Percentiles rank a stretch among this genome's conserved stretches.
phyloP scores from a whole-genome alignment of 2,888 invertebrate species.

The Cephus rjabovi region DNA sequence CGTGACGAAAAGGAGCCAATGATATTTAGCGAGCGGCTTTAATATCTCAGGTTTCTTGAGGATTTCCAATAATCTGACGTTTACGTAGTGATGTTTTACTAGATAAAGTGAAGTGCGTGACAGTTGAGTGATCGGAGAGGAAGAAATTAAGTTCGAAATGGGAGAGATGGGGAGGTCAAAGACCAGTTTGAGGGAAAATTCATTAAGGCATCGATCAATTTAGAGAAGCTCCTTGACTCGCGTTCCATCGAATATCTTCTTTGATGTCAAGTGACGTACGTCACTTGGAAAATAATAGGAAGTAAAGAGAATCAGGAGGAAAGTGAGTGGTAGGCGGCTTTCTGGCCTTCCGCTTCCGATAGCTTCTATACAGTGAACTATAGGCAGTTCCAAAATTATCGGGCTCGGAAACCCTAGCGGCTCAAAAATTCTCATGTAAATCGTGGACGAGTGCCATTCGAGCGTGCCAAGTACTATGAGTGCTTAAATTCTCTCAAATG shows the following conservation, averaged over 20 bases:
- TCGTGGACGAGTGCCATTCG: not conserved
- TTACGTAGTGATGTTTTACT: not conserved
- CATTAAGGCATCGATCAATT: conserved; percentile 1
- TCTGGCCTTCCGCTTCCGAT: not conserved
- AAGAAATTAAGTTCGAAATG: not conserved
- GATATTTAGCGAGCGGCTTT: not conserved
- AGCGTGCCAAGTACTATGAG: not conserved
- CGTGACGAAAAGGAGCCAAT: not conserved
- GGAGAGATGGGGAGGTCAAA: not conserved
- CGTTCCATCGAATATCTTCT: not conserved
- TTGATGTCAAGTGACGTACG: not conserved
- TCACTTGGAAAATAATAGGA: not conserved
- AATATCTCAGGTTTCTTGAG: not conserved
- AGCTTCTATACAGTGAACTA: not conserved
- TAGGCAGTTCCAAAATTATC: not conserved
- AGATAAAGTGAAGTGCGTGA: not conserved
- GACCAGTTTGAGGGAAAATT: conserved; percentile 1
- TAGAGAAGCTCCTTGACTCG: not conserved
- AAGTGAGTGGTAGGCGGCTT: not conserved
- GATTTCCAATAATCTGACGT: not conserved
- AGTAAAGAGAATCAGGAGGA: not conserved
- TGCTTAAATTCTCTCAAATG: not conserved
- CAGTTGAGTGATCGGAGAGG: not conserved
- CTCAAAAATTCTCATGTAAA: not conserved
- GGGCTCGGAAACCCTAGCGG: not conserved